Conservation (phyloP, 2,113 vertebrate species). For the Oostethus manadensis region DNA sequence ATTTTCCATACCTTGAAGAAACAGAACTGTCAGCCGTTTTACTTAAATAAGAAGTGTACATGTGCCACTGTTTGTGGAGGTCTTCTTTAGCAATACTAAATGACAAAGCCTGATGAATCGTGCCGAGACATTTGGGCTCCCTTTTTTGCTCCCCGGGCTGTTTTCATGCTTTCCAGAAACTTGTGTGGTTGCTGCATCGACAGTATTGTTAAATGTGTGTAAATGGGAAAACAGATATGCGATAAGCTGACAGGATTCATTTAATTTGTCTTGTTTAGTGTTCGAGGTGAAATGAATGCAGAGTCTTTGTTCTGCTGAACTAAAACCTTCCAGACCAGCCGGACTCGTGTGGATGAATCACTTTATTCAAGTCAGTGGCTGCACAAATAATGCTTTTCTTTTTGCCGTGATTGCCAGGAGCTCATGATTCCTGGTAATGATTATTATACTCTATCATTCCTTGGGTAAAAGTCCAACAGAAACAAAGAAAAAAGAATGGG, state of each 20-base stretch:
- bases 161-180: slow-evolving; percentile 9
- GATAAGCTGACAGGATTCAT: background rate
- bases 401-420: slow-evolving; percentile 39
- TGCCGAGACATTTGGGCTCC: slow-evolving; percentile 2
- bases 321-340: background rate
- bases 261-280: slow-evolving; percentile 7
- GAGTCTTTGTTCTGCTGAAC: background rate
- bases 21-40: slow-evolving; percentile 4
- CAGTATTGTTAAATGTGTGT: slow-evolving; percentile 10
- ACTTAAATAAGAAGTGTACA: background rate
- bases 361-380: slow-evolving; percentile 19
- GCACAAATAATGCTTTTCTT: slow-evolving; percentile 16
- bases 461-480: background rate
- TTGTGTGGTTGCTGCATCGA: slow-evolving; percentile 7
- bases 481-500: background rate
- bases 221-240: background rate
- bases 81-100: slow-evolving; percentile 12
- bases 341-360: slow-evolving; percentile 22
- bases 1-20: slow-evolving; percentile 21
- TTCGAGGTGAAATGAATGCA: slow-evolving; percentile 24
- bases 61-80: background rate
- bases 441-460: no score
- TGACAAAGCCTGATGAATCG: slow-evolving; percentile 26
- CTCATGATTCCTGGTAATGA: slow-evolving; percentile 36
- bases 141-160: background rate